These are phyloP conservation scores for Cecropterus lyciades DNA, from an alignment of 1,140 invertebrate species.

Conservation along the genomic window DNA sequence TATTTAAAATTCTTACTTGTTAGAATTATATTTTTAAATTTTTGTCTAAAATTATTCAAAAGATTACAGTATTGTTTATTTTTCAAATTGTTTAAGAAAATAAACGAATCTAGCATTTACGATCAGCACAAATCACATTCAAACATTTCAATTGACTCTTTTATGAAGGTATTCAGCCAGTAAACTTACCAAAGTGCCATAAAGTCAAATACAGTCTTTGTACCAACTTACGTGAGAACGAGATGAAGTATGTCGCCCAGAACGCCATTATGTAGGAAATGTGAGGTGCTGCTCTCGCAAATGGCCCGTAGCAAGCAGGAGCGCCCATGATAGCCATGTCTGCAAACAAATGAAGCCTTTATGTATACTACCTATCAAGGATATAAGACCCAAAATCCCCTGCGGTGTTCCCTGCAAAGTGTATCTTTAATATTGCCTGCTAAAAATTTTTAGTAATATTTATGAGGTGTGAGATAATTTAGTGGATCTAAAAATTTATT, in stretches of 20 bases:
- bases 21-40: too few relatives aligned
- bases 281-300: constrained; percentile 61
- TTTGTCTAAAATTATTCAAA: too few relatives aligned
- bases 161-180: neutral
- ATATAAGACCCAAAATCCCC: constrained; percentile 37
- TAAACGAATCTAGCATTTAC: too few relatives aligned
- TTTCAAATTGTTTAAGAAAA: too few relatives aligned
- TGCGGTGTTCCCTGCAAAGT: constrained; percentile 2
- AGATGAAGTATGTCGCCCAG: constrained; percentile 70
- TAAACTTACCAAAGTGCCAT: neutral
- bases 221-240: constrained; percentile 67
- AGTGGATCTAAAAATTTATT: neutral
- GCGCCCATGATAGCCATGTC: constrained; percentile 61
- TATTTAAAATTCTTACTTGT: too few relatives aligned
- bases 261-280: constrained; percentile 66
- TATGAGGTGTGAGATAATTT: constrained; percentile 3
- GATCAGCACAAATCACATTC: constrained; percentile 6
- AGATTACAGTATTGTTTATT: too few relatives aligned
- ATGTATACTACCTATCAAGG: constrained; percentile 8
- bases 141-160: too few relatives aligned
- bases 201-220: constrained; percentile 16
- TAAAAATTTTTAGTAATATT: constrained; percentile 31
- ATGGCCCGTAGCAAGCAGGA: constrained; percentile 87
- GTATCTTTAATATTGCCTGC: constrained; percentile 30
- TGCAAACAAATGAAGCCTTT: constrained; percentile 49